phyloP scores from a whole-genome alignment of 2,797 vertebrate genomes.

The Smutsia temminckii region DNA sequence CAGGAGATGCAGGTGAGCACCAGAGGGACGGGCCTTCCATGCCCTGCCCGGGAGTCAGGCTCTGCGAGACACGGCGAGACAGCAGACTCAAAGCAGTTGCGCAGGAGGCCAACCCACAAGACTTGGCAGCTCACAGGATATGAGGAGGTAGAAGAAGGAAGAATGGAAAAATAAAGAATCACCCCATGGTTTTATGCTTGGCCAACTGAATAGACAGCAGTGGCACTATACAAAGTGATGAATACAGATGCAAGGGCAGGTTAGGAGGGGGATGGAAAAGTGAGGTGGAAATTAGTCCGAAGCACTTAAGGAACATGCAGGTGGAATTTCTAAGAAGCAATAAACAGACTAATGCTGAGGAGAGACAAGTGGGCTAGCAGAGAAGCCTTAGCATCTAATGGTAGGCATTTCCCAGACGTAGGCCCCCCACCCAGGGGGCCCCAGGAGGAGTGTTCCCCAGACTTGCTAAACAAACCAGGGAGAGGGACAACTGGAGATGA shows the following conservation, averaged over 20 bases:
- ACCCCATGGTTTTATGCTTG: background rate
- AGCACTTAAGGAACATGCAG: background rate
- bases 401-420: background rate
- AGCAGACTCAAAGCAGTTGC: background rate
- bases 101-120: background rate
- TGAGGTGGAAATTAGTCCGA: background rate
- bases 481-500: background rate
- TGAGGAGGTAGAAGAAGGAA: constrained; percentile 6
- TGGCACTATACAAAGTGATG: background rate
- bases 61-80: background rate
- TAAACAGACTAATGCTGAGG: background rate
- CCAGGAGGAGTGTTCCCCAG: background rate
- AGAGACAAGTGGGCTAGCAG: background rate
- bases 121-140: background rate
- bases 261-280: background rate
- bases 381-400: background rate
- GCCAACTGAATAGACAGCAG: background rate
- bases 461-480: background rate
- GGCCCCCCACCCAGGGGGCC: background rate
- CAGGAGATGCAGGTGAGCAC: background rate
- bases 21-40: background rate
- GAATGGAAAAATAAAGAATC: background rate
- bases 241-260: background rate
- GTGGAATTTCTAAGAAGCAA: background rate
- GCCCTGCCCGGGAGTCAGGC: background rate